A percentile compares a stretch with the other conserved stretches of the same genome.
phyloP scores from a whole-genome alignment of 92 coral and sea anemone species.

The Blastomussa wellsi region DNA sequence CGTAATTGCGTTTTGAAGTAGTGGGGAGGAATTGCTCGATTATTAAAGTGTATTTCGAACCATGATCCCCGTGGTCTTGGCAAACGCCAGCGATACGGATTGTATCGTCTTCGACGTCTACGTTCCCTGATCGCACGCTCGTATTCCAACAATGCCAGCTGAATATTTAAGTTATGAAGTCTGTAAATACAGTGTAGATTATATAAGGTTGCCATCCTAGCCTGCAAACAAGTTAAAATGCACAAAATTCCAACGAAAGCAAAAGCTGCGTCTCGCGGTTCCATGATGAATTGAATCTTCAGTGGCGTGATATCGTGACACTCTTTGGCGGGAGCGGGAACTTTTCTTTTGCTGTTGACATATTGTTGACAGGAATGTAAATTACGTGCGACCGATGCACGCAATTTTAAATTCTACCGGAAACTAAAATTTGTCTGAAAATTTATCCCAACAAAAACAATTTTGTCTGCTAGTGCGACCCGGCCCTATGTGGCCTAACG shows the following conservation, averaged over 20 bases:
- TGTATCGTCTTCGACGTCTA: slow-evolving; percentile 22
- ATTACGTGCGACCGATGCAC: slow-evolving; percentile 14
- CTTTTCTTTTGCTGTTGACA: slow-evolving; percentile 20
- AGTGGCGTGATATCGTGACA: slow-evolving; percentile 21
- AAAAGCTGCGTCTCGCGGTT: slow-evolving; percentile 15
- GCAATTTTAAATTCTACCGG: slow-evolving; percentile 15
- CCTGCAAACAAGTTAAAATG: slow-evolving; percentile 15
- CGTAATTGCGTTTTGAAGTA: slow-evolving; percentile 15
- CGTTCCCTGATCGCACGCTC: slow-evolving; percentile 11
- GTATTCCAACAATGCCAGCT: slow-evolving; percentile 12
- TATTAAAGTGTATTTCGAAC: slow-evolving; percentile 25
- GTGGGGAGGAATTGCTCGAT: slow-evolving; percentile 6
- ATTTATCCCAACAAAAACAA: slow-evolving; percentile 29
- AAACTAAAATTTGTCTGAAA: slow-evolving; percentile 23
- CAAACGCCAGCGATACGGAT: slow-evolving; percentile 33
- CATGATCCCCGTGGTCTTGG: slow-evolving; percentile 25
- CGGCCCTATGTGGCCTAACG: not conserved
- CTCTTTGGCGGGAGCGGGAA: slow-evolving; percentile 26
- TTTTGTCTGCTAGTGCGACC: slow-evolving; percentile 32
- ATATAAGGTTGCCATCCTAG: slow-evolving; percentile 5
- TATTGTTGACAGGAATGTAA: slow-evolving; percentile 22
- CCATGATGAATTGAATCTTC: slow-evolving; percentile 11
- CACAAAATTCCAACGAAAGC: slow-evolving; percentile 9
- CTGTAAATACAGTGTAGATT: slow-evolving; percentile 8
- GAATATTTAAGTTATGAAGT: slow-evolving; percentile 26